Percentiles rank a stretch among this genome's conserved stretches.
These are phyloP conservation scores for Scaptomyza tumidula DNA, from an alignment of 2,888 invertebrate genomes.

Conservation along the genomic window DNA sequence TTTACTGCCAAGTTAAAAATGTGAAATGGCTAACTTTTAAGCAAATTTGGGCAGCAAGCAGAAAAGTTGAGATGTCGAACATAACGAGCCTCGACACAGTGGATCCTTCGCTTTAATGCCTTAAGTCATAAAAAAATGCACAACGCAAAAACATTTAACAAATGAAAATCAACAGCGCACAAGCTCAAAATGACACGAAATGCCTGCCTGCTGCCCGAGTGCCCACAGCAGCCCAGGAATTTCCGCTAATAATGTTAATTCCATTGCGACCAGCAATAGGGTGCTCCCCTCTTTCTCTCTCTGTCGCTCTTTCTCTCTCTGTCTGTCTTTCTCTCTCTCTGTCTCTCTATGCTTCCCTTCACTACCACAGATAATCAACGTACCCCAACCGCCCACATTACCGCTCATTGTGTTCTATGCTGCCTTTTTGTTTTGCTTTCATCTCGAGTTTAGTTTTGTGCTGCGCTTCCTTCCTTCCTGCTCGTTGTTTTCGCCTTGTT, in stretches of 20 bases:
- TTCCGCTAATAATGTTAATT: conserved; percentile 81
- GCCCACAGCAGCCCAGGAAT: conserved; percentile 42
- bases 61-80: conserved; percentile 16
- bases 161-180: conserved; percentile 56
- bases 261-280: conserved; percentile 64
- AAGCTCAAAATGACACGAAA: conserved; percentile 62
- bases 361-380: conserved; percentile 67
- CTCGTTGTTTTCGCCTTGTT: conserved; percentile 44
- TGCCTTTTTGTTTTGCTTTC: conserved; percentile 69
- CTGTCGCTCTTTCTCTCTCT: neutral
- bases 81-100: conserved; percentile 24
- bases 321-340: neutral
- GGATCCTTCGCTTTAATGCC: conserved; percentile 19
- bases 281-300: neutral
- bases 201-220: neutral
- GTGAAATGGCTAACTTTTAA: conserved; percentile 27
- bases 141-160: conserved; percentile 50
- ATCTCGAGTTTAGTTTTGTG: conserved; percentile 73
- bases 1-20: conserved; percentile 41
- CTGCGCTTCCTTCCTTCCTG: conserved; percentile 57
- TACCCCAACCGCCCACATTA: neutral
- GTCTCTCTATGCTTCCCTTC: neutral
- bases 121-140: conserved; percentile 49
- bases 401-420: conserved; percentile 3
- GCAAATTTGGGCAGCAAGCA: conserved; percentile 4